Conservation (phyloP, 2,797 vertebrate species). For the Argyrosomus regius region DNA sequence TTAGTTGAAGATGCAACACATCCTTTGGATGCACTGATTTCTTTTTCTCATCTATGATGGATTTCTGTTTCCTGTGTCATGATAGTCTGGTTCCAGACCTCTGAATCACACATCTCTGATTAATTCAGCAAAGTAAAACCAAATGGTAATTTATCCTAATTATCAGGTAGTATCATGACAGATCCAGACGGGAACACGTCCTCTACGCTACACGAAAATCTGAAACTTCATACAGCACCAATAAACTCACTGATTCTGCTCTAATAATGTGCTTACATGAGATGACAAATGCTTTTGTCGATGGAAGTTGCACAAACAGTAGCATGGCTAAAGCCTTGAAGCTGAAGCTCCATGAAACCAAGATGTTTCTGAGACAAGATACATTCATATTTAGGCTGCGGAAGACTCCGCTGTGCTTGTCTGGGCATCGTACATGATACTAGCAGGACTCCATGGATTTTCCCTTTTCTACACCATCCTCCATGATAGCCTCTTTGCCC, state of each 20-base stretch:
- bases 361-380: neutral
- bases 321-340: neutral
- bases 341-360: neutral
- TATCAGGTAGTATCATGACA: neutral
- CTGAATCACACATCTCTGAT: neutral
- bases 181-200: neutral
- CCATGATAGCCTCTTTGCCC: slow-evolving; percentile 14
- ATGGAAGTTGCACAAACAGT: neutral
- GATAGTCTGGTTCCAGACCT: neutral
- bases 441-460: slow-evolving; percentile 18
- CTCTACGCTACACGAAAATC: neutral
- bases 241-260: neutral
- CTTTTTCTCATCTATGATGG: neutral
- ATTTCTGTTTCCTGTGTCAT: neutral
- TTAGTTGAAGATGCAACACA: neutral
- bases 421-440: slow-evolving; percentile 13
- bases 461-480: neutral
- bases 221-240: neutral
- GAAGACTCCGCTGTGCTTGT: slow-evolving; percentile 6
- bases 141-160: neutral
- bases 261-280: neutral
- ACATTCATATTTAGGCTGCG: neutral
- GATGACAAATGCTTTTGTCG: no score
- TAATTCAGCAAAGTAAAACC: slow-evolving; percentile 13
- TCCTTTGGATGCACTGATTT: neutral